Evolutionary conservation across 2,797 vertebrate species (phyloP).

Genomic region (Astyanax mexicanus): DNA sequence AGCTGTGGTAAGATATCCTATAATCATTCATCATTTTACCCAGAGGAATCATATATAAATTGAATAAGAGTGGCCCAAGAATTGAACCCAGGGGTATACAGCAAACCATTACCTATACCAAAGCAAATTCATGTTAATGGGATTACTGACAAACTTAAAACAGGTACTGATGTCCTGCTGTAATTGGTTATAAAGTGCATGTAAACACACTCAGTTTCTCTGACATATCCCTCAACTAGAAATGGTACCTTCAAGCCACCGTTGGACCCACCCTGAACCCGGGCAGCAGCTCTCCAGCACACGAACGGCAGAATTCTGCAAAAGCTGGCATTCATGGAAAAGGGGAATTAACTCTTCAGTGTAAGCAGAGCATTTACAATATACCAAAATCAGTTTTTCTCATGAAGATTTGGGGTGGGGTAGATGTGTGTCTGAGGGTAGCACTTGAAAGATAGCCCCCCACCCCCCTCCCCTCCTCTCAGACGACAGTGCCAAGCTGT

Average conservation of each 20-base stretch:
- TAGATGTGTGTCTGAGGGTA: constrained; percentile 23
- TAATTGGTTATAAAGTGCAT: no score
- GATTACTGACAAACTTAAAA: no score
- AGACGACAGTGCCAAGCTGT: constrained; percentile 31
- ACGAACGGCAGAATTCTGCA: not conserved
- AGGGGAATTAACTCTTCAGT: constrained; percentile 22
- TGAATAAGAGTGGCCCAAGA: no score
- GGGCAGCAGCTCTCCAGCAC: not conserved
- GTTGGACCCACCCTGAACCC: not conserved
- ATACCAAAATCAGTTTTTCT: not conserved
- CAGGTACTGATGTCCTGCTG: no score
- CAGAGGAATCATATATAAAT: no score
- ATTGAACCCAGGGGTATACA: no score
- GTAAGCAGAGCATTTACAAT: not conserved
- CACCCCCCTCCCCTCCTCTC: constrained; percentile 35
- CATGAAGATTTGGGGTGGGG: not conserved
- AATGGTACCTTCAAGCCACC: not conserved
- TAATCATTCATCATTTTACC: no score
- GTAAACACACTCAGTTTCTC: not conserved
- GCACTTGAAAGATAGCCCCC: constrained; percentile 11
- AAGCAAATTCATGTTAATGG: no score
- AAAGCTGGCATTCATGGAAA: constrained; percentile 16
- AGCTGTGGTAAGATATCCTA: no score
- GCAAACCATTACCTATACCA: no score
- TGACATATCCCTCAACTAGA: not conserved